phyloP scores from a whole-genome alignment of 2,888 invertebrate genomes.

The Drosophila hamatofila region DNA sequence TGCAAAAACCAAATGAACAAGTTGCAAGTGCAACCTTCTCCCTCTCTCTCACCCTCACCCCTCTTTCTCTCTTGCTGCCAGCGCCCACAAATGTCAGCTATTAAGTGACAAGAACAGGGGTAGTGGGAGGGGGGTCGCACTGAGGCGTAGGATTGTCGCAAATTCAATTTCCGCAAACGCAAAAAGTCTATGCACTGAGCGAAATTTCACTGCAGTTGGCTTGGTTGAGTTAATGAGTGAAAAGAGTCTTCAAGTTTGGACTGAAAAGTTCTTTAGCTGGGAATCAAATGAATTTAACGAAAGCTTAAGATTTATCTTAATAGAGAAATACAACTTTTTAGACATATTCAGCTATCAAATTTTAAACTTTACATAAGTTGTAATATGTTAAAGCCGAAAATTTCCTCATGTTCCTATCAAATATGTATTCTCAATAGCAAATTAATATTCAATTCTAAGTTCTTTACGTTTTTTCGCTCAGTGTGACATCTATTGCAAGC shows the following conservation, averaged over 20 bases:
- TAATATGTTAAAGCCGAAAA: no score
- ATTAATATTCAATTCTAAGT: no score
- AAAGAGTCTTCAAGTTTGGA: not conserved
- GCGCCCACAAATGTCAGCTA: conserved; percentile 53
- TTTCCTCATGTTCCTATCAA: no score
- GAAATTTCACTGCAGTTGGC: not conserved
- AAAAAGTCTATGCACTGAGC: conserved; percentile 16
- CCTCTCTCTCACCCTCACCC: not conserved
- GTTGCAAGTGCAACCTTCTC: conserved; percentile 11
- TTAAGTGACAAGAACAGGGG: conserved; percentile 37
- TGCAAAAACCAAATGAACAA: conserved; percentile 56
- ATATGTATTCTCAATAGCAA: no score
- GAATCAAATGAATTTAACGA: no score
- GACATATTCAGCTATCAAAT: no score
- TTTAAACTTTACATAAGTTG: no score
- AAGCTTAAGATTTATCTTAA: no score
- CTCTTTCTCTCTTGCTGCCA: not conserved
- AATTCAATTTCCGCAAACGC: conserved; percentile 70
- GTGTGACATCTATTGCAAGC: no score
- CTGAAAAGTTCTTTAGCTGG: not conserved
- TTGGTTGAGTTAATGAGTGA: no score
- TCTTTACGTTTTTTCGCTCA: no score
- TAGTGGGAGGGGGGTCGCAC: not conserved
- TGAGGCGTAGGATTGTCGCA: conserved; percentile 47
- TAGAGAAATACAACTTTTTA: no score